phyloP scores from a whole-genome alignment of 2,113 vertebrate species.

The Menidia beryllina region DNA sequence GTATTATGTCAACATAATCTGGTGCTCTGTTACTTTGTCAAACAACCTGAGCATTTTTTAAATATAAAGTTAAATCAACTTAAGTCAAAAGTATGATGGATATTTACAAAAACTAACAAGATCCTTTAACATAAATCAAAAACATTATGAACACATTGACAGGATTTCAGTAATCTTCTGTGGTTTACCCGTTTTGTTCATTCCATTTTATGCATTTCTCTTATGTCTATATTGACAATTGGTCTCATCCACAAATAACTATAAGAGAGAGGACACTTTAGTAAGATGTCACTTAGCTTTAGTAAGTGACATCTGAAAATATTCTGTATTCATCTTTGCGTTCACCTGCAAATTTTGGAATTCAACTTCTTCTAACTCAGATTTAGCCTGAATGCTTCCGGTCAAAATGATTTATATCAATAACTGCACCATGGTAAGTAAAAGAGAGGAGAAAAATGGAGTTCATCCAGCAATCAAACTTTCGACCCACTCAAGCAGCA shows the following conservation, averaged over 20 bases:
- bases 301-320: background rate
- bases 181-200: background rate
- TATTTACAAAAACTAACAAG: background rate
- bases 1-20: conserved; percentile 9
- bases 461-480: conserved; percentile 48
- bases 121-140: background rate
- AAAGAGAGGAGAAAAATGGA: conserved; percentile 27
- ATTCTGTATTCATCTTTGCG: background rate
- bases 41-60: background rate
- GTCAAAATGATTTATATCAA: conserved; percentile 42
- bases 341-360: background rate
- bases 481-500: conserved; percentile 25
- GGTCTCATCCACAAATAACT: background rate
- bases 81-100: background rate
- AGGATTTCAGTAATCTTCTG: background rate
- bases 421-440: conserved; percentile 2
- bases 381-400: conserved; percentile 19
- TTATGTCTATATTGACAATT: background rate
- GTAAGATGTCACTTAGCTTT: background rate
- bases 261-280: background rate
- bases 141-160: background rate
- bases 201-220: too few relatives aligned
- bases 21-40: background rate
- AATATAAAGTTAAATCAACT: background rate
- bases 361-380: background rate